Conservation (phyloP, 1,140 invertebrate species). For the Pseudomyrmex dendroicus region DNA sequence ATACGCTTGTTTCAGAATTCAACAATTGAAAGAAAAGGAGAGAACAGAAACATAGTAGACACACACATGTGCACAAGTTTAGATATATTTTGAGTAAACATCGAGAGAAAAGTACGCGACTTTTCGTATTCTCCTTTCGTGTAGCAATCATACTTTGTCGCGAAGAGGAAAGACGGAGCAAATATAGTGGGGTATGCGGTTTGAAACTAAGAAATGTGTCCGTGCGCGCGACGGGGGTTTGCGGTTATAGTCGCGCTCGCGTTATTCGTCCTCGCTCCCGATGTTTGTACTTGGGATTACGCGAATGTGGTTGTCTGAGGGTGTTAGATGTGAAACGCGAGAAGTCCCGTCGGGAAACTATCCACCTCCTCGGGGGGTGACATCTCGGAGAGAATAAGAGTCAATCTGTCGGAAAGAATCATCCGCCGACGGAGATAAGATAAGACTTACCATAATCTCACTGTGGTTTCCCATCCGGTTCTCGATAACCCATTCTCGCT, state of each 20-base stretch:
- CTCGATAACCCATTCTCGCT: slow-evolving; percentile 31
- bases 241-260: slow-evolving; percentile 7
- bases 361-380: slow-evolving; percentile 1
- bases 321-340: slow-evolving; percentile 25
- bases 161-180: not conserved
- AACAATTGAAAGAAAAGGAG: no score
- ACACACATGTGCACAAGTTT: not conserved
- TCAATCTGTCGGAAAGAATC: slow-evolving; percentile 56
- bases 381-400: slow-evolving; percentile 40
- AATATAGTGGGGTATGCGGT: slow-evolving; percentile 14
- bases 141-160: not conserved
- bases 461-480: slow-evolving; percentile 22
- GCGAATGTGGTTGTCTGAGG: slow-evolving; percentile 37
- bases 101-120: not conserved
- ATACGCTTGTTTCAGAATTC: no score
- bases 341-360: not conserved
- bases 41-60: not conserved
- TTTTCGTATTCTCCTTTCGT: not conserved
- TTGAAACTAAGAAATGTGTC: slow-evolving; percentile 21
- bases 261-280: slow-evolving; percentile 17
- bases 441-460: slow-evolving; percentile 40
- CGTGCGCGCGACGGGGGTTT: not conserved
- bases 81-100: not conserved
- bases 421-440: slow-evolving; percentile 5
- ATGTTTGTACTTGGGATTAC: slow-evolving; percentile 50